These are phyloP conservation scores for Acropternis orthonyx DNA, from an alignment of 2,797 vertebrate genomes.

Conservation along the genomic window DNA sequence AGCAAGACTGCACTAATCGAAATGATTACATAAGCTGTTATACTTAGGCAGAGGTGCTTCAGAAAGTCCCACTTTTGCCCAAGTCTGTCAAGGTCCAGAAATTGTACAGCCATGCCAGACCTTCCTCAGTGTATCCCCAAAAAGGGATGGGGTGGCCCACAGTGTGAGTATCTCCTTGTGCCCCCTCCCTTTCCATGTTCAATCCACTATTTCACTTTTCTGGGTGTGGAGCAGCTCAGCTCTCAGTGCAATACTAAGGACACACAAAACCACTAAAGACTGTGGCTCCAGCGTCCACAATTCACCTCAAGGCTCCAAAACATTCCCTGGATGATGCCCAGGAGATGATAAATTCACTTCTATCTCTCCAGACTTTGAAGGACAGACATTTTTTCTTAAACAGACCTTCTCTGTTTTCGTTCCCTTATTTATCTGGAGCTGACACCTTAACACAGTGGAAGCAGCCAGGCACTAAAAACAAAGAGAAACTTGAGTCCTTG, in stretches of 20 bases:
- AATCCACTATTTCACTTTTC: background rate
- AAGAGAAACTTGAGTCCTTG: slow-evolving; percentile 59
- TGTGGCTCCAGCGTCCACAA: background rate
- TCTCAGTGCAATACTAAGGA: background rate
- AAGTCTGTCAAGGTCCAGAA: background rate
- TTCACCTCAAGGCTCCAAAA: slow-evolving; percentile 48
- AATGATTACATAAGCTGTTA: background rate
- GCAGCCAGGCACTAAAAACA: slow-evolving; percentile 53
- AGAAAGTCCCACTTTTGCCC: background rate
- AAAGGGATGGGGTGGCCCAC: background rate
- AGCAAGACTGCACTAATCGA: background rate
- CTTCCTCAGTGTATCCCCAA: background rate
- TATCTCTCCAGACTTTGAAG: slow-evolving; percentile 49
- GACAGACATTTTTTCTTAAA: slow-evolving; percentile 51
- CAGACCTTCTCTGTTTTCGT: slow-evolving; percentile 56
- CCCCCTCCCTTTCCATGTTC: background rate
- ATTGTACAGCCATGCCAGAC: background rate
- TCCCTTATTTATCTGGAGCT: slow-evolving; percentile 57
- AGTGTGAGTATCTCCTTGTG: background rate
- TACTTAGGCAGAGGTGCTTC: background rate
- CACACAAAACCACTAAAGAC: background rate
- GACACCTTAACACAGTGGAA: slow-evolving; percentile 38
- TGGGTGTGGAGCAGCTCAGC: background rate
- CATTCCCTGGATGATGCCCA: slow-evolving; percentile 36
- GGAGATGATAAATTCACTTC: slow-evolving; percentile 31